phyloP scores from a whole-genome alignment of 1,140 invertebrate genomes.

The Gryllus bimaculatus region DNA sequence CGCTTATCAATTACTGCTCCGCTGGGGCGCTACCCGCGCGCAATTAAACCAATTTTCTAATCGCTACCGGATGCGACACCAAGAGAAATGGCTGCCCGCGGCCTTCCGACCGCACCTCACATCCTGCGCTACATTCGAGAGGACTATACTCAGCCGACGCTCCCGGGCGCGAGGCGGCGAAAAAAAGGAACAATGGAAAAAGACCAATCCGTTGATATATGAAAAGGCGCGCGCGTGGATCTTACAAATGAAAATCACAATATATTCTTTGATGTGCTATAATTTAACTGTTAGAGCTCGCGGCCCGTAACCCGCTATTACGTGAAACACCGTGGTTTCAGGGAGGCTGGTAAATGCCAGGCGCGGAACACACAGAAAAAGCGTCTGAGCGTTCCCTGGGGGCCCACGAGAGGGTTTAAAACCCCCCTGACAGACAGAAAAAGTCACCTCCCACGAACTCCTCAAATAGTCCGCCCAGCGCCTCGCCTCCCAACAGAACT shows the following conservation, averaged over 20 bases:
- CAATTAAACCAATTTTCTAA: conserved; percentile 1
- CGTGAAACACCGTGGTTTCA: not conserved
- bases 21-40: too few species aligned
- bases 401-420: too few species aligned
- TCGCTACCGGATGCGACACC: not conserved
- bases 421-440: too few species aligned
- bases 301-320: not conserved
- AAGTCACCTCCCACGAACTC: too few species aligned
- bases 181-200: not conserved
- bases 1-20: not conserved
- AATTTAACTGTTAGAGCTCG: conserved; percentile 1
- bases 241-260: not conserved
- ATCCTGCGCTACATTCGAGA: not conserved
- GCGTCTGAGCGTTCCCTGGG: too few species aligned
- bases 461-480: too few species aligned
- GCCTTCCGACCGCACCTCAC: not conserved
- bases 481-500: too few species aligned
- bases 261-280: not conserved
- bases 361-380: not conserved
- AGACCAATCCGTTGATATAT: not conserved
- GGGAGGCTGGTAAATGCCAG: not conserved
- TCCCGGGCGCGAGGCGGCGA: not conserved
- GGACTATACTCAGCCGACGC: not conserved
- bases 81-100: not conserved
- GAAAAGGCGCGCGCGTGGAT: not conserved